Evolutionary conservation across 2,113 vertebrate species (phyloP).

Genomic region (Myotis brandtii): DNA sequence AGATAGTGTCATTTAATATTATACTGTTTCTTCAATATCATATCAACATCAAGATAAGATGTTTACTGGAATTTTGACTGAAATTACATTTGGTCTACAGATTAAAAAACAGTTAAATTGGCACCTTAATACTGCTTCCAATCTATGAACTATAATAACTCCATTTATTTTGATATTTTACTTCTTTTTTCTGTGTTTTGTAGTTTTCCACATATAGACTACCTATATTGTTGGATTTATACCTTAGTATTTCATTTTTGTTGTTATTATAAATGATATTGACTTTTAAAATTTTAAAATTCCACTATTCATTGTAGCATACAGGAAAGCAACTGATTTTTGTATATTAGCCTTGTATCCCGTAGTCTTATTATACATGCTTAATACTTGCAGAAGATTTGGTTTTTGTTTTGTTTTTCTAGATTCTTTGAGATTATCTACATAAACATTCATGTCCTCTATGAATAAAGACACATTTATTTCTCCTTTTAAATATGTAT

Average conservation of each 20-base stretch:
- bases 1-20: background rate
- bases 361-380: background rate
- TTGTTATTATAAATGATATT: background rate
- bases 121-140: background rate
- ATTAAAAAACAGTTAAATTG: background rate
- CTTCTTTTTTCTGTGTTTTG: background rate
- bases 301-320: background rate
- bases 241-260: background rate
- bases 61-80: background rate
- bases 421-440: background rate
- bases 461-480: background rate
- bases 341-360: background rate
- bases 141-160: background rate
- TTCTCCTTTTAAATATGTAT: background rate
- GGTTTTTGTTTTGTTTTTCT: background rate
- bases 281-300: background rate
- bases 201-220: background rate
- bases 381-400: background rate
- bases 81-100: background rate
- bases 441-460: background rate
- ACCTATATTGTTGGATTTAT: background rate
- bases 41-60: background rate
- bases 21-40: background rate
- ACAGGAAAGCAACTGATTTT: background rate
- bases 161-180: background rate